These are phyloP conservation scores for Tiliqua scincoides DNA, from an alignment of 2,113 vertebrate species.

Conservation along the genomic window DNA sequence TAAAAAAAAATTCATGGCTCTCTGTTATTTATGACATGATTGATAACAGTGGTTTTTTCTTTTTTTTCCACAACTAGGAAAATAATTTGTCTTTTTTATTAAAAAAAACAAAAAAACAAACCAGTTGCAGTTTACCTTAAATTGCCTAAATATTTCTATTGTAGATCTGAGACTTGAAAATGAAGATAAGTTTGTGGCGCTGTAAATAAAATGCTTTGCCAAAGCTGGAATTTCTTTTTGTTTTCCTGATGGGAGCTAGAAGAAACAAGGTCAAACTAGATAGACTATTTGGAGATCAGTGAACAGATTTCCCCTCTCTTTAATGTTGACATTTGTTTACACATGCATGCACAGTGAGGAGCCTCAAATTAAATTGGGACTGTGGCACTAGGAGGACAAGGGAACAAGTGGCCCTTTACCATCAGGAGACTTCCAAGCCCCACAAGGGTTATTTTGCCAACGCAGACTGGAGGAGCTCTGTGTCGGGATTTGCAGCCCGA, in stretches of 20 bases:
- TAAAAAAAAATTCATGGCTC: background rate
- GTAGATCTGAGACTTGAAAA: background rate
- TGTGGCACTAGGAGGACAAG: background rate
- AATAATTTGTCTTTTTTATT: background rate
- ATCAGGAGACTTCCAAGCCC: no score
- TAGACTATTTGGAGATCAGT: no score
- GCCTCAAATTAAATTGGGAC: background rate
- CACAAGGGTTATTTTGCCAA: no score
- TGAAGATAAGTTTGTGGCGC: background rate
- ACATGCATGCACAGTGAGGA: background rate
- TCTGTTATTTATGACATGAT: background rate
- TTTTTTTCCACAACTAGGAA: background rate
- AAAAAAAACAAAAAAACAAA: no score
- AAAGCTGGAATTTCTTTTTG: background rate
- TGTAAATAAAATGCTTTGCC: background rate
- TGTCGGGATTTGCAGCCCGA: no score
- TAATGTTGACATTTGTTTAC: background rate
- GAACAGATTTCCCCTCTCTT: background rate
- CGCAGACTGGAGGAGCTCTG: no score
- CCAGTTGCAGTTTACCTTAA: background rate
- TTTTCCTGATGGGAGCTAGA: background rate
- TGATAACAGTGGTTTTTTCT: background rate
- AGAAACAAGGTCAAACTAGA: background rate
- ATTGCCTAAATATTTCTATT: background rate
- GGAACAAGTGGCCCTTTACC: background rate